Evolutionary conservation across 2,113 vertebrate species (phyloP), one percentile per base, ranked within the genome.

Genomic region (Alethe castanea): DNA sequence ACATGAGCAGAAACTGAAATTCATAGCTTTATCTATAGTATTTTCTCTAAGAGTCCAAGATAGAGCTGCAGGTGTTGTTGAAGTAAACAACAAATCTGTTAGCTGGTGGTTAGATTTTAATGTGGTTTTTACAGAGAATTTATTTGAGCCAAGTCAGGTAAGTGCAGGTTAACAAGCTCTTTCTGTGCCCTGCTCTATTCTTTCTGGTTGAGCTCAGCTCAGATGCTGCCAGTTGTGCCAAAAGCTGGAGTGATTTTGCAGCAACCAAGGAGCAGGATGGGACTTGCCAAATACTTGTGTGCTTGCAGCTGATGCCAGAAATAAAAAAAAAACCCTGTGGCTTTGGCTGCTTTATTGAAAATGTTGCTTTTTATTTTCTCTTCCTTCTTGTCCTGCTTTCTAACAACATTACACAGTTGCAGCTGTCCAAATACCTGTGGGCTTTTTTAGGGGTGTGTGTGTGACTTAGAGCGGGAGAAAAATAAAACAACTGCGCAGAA

Each of bases 231-330:
- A 38, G 2, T 44, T 65, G 84, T 90, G 93, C 92, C 92, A 88
- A 93, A 95, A 83, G 52, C 62, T 84, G 82, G 31, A 92, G 73
- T 70, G 94, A 81, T 95, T 92, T 79, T 93, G 35, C 80, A 92
- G 92, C 88, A 86, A 35, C 84, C 92, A 83, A 47, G 88, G 93
- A 96, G 81, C 81, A 81, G 86, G 90, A 81, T 50, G 83, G 47
- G 83, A 72, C 94, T 95, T 90, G 90, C 95, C 96, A 95, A 92
- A 90, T 95, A 90, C 88, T 85, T 94, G 76, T 40, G 35, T 81
- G 74, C 64, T 93, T 81, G 90, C 8, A 25, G 56, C 61, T 79
- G 76, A 88, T 2, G 79, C 86, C 90, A 97, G 94, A 84, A 44
- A 65, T 80, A 6, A 44, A 44, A 45, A 45, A 45, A 45, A 4